phyloP scores from a whole-genome alignment of 2,113 vertebrate genomes.

The Aplodontia rufa region DNA sequence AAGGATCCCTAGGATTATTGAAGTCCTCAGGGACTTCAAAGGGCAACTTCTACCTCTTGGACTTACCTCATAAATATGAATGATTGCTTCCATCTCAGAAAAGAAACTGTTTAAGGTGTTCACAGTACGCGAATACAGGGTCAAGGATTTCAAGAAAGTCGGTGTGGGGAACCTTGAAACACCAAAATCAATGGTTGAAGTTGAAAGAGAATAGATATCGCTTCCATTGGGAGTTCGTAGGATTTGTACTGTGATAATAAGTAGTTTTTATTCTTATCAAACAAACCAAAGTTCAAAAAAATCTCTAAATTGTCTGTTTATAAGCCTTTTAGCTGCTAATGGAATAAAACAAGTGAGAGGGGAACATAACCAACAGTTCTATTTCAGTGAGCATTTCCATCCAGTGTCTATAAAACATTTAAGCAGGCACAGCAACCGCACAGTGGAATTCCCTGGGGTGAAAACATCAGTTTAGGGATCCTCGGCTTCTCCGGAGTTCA shows the following conservation, averaged over 20 bases:
- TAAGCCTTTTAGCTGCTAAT: not conserved
- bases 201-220: not conserved
- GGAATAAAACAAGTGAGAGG: not conserved
- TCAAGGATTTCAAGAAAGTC: not conserved
- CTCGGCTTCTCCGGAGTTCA: not conserved
- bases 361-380: not conserved
- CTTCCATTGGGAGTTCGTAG: not conserved
- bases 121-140: fast-evolving
- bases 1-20: not conserved
- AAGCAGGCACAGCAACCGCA: not conserved
- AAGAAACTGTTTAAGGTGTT: not conserved
- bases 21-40: too few relatives aligned
- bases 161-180: not conserved
- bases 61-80: not conserved
- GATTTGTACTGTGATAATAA: not conserved
- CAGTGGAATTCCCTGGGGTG: not conserved
- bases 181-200: not conserved
- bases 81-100: not conserved
- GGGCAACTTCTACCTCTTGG: not conserved
- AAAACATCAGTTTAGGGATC: not conserved
- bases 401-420: not conserved
- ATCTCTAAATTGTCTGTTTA: not conserved
- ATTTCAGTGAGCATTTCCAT: not conserved
- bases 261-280: not conserved
- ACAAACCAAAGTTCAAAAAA: not conserved